Percentiles rank a stretch among this genome's conserved stretches.
Evolutionary conservation across 2,888 invertebrate genomes (phyloP).

Genomic region (Drosophila meridiana): DNA sequence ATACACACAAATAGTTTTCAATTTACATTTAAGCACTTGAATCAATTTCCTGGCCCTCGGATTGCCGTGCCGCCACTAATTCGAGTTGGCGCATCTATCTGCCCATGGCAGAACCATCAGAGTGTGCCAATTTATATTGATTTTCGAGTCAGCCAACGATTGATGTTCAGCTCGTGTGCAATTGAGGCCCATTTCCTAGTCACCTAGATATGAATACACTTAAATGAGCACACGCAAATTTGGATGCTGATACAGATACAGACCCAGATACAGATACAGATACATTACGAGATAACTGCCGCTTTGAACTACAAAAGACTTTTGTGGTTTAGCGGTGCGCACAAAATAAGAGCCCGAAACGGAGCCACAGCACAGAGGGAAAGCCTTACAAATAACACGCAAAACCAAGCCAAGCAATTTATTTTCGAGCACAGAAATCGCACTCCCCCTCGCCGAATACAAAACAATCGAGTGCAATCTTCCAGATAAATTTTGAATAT

Average conservation of each 20-base stretch:
- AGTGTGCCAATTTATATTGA: constrained; percentile 66
- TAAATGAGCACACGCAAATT: constrained; percentile 9
- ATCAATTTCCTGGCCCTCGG: constrained; percentile 37
- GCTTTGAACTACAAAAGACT: constrained; percentile 52
- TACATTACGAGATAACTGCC: constrained; percentile 46
- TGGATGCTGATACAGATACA: background rate
- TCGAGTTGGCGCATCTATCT: constrained; percentile 35
- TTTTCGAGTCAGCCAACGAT: constrained; percentile 52
- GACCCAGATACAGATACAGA: constrained; percentile 14
- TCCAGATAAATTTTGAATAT: constrained; percentile 66
- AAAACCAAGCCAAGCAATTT: constrained; percentile 73
- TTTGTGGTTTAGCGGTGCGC: constrained; percentile 48
- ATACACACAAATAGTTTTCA: constrained; percentile 16
- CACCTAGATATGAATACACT: constrained; percentile 67
- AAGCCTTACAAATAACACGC: constrained; percentile 67
- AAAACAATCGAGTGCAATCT: constrained; percentile 79
- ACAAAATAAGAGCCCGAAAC: constrained; percentile 13
- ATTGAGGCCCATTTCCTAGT: constrained; percentile 75
- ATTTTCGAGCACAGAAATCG: constrained; percentile 72
- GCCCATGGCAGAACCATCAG: constrained; percentile 52
- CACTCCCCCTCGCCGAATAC: constrained; percentile 51
- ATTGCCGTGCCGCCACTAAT: constrained; percentile 41
- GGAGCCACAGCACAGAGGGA: constrained; percentile 37
- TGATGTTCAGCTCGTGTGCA: constrained; percentile 68
- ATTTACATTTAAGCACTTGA: constrained; percentile 24